Conservation (phyloP, 2,888 invertebrate genomes). For the Kuschelorhynchus macadamiae region DNA sequence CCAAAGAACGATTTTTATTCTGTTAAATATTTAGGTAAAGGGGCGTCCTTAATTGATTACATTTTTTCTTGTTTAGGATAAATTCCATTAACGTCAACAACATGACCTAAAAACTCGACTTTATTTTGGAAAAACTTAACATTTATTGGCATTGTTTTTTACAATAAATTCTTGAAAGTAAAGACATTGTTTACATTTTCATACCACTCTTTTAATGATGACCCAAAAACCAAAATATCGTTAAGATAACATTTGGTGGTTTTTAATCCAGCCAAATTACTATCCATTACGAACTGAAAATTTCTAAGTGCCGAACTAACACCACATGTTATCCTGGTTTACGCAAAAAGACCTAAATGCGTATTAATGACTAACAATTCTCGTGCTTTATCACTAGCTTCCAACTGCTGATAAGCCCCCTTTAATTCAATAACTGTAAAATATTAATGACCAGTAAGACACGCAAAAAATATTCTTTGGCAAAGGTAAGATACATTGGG, state of each 20-base stretch:
- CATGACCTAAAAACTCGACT: conserved; percentile 5
- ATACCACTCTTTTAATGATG: conserved; percentile 15
- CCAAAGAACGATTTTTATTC: conserved; percentile 41
- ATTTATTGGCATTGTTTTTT: conserved; percentile 4
- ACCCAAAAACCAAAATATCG: conserved; percentile 48
- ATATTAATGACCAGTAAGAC: conserved; percentile 2
- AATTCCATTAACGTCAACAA: neutral
- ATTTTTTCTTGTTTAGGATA: conserved; percentile 38
- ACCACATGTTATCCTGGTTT: neutral
- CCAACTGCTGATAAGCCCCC: too few relatives aligned
- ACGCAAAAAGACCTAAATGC: neutral
- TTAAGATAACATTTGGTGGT: conserved; percentile 29
- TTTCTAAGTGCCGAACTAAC: neutral
- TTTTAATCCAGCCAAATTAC: conserved; percentile 25
- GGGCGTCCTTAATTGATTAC: conserved; percentile 34
- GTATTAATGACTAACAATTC: neutral
- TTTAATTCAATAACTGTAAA: conserved; percentile 2
- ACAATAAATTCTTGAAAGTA: conserved; percentile 3
- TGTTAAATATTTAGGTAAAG: conserved; percentile 38
- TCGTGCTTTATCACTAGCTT: neutral
- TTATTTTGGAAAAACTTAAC: neutral
- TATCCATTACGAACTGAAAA: conserved; percentile 50
- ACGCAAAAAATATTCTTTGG: conserved; percentile 3
- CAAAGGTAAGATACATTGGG: neutral
- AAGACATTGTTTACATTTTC: conserved; percentile 10